Conservation (phyloP, 1,140 invertebrate species). For the Zaprionus kolodkinae region DNA sequence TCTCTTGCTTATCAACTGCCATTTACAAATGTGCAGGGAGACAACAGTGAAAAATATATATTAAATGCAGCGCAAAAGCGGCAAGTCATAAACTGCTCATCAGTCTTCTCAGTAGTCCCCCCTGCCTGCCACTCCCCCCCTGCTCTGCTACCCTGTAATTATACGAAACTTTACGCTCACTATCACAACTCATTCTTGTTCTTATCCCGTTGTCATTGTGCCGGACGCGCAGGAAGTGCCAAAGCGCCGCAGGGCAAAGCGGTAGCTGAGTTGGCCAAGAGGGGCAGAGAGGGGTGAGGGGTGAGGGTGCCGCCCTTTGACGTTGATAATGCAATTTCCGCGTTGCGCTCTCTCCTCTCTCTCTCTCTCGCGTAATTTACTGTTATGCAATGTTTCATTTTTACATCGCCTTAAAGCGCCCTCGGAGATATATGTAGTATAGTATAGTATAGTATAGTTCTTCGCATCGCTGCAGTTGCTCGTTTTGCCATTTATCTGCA, state of each 20-base stretch:
- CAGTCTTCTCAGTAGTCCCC: slow-evolving; percentile 59
- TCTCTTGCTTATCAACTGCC: slow-evolving; percentile 74
- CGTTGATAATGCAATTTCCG: slow-evolving; percentile 83
- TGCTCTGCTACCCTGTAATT: slow-evolving; percentile 53
- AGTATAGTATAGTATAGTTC: neutral
- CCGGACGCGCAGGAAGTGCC: slow-evolving; percentile 70
- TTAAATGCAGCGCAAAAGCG: slow-evolving; percentile 74
- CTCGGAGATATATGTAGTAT: slow-evolving; percentile 10
- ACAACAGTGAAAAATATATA: slow-evolving; percentile 44
- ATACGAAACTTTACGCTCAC: slow-evolving; percentile 72
- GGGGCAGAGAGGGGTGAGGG: neutral
- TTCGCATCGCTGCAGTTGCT: slow-evolving; percentile 47
- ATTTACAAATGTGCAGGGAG: slow-evolving; percentile 65
- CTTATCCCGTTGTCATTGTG: slow-evolving; percentile 55
- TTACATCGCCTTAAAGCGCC: slow-evolving; percentile 48
- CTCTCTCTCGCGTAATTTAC: slow-evolving; percentile 61
- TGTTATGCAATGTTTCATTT: slow-evolving; percentile 81
- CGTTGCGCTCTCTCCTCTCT: slow-evolving; percentile 25
- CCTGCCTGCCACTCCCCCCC: neutral
- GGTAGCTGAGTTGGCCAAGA: neutral
- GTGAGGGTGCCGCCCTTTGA: slow-evolving; percentile 58
- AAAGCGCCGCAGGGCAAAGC: slow-evolving; percentile 70
- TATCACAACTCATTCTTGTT: slow-evolving; percentile 67
- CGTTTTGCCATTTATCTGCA: slow-evolving; percentile 74
- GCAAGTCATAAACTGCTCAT: slow-evolving; percentile 82